A percentile compares a stretch with the other conserved stretches of the same genome.
Evolutionary conservation across 2,113 vertebrate species (phyloP).

Genomic region (Gobio gobio): DNA sequence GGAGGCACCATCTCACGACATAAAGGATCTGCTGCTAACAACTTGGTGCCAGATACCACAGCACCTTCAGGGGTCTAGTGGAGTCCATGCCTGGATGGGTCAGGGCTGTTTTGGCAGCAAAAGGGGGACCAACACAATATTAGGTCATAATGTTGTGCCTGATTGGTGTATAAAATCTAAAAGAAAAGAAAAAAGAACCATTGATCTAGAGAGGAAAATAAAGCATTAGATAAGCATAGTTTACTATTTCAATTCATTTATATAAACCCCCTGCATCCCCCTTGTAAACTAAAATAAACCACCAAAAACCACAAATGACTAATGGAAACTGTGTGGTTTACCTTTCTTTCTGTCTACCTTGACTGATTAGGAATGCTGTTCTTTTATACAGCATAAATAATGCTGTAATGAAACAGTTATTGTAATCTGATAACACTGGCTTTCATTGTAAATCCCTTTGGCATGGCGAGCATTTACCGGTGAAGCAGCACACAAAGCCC

Average conservation of each 20-base stretch:
- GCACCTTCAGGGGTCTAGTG: too few relatives aligned
- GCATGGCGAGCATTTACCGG: constrained; percentile 72
- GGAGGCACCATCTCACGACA: too few relatives aligned
- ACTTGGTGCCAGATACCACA: too few relatives aligned
- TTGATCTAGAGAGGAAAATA: not conserved
- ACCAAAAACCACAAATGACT: not conserved
- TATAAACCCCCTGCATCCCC: not conserved
- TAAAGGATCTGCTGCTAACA: too few relatives aligned
- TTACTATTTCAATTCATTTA: not conserved
- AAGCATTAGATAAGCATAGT: not conserved
- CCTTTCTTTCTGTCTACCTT: not conserved
- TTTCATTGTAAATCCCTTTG: constrained; percentile 73
- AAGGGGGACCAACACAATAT: too few relatives aligned
- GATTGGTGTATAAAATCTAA: too few relatives aligned
- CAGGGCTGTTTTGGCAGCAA: too few relatives aligned
- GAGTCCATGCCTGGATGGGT: too few relatives aligned
- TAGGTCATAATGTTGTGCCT: too few relatives aligned
- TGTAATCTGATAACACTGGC: constrained; percentile 73
- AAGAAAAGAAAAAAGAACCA: too few relatives aligned
- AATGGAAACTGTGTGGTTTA: constrained; percentile 8
- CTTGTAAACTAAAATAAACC: not conserved
- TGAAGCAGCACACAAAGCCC: constrained; percentile 79
- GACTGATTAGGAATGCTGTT: constrained; percentile 49
- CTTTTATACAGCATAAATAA: constrained; percentile 65
- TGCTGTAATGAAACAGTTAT: constrained; percentile 72